A percentile compares a stretch with the other conserved stretches of the same genome.
Conservation (phyloP, 2,888 invertebrate species). For the Brachyptera risi region DNA sequence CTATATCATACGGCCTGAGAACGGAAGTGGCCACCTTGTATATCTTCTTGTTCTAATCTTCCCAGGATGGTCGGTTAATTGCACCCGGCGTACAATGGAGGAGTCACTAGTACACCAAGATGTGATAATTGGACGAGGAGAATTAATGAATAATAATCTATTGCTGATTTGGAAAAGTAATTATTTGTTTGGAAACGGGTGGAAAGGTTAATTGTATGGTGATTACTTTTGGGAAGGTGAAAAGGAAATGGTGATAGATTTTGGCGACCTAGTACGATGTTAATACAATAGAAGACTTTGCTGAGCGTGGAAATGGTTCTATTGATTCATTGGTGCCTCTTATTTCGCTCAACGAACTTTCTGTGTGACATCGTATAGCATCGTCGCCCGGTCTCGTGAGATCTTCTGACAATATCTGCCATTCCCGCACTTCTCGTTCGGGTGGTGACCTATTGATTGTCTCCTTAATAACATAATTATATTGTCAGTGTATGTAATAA, state of each 20-base stretch:
- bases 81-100: constrained; percentile 13
- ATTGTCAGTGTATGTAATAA: no score
- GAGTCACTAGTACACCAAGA: constrained; percentile 14
- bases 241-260: neutral
- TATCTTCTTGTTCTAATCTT: constrained; percentile 10
- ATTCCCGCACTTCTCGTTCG: no score
- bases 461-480: no score
- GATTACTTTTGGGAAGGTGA: neutral
- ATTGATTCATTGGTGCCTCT: no score
- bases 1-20: constrained; percentile 9
- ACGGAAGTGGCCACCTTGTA: constrained; percentile 19
- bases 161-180: constrained; percentile 15
- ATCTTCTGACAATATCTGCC: no score
- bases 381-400: no score
- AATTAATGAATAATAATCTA: constrained; percentile 19
- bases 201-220: constrained; percentile 4
- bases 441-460: no score
- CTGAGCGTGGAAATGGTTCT: no score
- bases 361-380: no score
- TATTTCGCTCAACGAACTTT: no score
- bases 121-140: constrained; percentile 17
- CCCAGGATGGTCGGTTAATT: constrained; percentile 15
- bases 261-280: constrained; percentile 1
- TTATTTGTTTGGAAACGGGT: neutral
- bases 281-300: no score